Evolutionary conservation across 1,140 invertebrate species (phyloP), one percentile per base, ranked within the genome.

Genomic region (Drosophila burlai): DNA sequence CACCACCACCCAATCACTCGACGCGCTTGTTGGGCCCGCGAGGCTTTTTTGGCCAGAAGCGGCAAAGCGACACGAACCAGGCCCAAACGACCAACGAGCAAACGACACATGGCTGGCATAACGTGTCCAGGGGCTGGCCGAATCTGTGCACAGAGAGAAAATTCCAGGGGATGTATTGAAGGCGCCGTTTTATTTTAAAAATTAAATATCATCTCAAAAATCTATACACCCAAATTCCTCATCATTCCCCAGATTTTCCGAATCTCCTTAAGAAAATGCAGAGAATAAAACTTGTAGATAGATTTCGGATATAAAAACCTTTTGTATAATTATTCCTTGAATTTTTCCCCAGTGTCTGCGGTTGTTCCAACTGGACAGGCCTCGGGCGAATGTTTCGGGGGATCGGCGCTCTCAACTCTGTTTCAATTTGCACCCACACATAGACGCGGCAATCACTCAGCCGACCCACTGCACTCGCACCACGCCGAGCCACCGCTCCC

Each of bases 371-470:
- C 49, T 45, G 46, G 49, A 29, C 64, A 45, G 36, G 38, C 49
- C 31, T 46, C 29, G 24, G 65, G 47, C 18, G 38, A 15, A 31
- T 15, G 40, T 49, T 21, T 47, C 57, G 21, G 49, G 63, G 63
- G 40, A 59, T 58, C 69, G 49, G 15, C 13, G 43, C 69, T 77
- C 79, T 73, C 80, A 68, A 80, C 76, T 89, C 77, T 90, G 85
- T 87, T 87, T 87, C 84, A 87, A 87, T 87, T 87, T 84, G 84
- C 85, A 87, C 77, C 84, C 83, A 83, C 81, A 79, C 75, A 72
- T 45, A 67, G 68, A 64, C 62, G 71, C 57, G 59, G 73, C 85
- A 89, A 86, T 86, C 83, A 86, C 80, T 85, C 79, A 79, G 69
- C 59, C 45, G 45, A 66, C 72, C 72, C 62, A 38, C 71, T 46